These are phyloP conservation scores for Cremastinae sp. DNA, from an alignment of 2,888 invertebrate genomes.

Conservation along the genomic window DNA sequence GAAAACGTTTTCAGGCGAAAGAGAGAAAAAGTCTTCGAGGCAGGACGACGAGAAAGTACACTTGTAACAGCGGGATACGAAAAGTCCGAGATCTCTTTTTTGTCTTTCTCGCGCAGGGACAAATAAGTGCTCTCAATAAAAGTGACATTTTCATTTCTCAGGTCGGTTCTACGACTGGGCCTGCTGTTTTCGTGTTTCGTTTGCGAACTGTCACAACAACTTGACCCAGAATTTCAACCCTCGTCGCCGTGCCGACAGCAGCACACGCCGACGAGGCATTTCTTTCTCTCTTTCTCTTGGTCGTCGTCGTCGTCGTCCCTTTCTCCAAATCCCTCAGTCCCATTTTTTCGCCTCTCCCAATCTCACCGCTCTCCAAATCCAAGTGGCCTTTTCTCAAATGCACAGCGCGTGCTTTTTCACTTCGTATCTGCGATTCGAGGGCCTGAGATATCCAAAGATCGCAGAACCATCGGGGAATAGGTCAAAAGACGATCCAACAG, in stretches of 20 bases:
- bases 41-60: background rate
- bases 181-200: conserved; percentile 67
- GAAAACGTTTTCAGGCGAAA: background rate
- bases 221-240: conserved; percentile 64
- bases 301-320: conserved; percentile 29
- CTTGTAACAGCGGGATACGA: conserved; percentile 35
- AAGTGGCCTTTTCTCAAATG: conserved; percentile 38
- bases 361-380: conserved; percentile 44
- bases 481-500: conserved; percentile 15
- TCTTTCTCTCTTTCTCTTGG: conserved; percentile 45
- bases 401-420: conserved; percentile 43
- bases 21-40: background rate
- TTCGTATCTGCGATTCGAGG: conserved; percentile 21
- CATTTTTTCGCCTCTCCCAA: conserved; percentile 18
- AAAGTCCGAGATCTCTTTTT: conserved; percentile 8
- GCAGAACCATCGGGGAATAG: conserved; percentile 2
- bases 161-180: conserved; percentile 15
- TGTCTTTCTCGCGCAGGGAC: background rate
- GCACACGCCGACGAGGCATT: conserved; percentile 59
- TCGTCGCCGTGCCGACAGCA: conserved; percentile 46
- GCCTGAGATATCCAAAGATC: background rate
- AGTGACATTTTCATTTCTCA: conserved; percentile 42
- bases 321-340: conserved; percentile 20
- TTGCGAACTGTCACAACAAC: conserved; percentile 78
- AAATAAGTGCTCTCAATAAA: conserved; percentile 30